A percentile compares a stretch with the other conserved stretches of the same genome.
Evolutionary conservation across 2,888 invertebrate species (phyloP).

Genomic region (Leptogaster cylindrica): DNA sequence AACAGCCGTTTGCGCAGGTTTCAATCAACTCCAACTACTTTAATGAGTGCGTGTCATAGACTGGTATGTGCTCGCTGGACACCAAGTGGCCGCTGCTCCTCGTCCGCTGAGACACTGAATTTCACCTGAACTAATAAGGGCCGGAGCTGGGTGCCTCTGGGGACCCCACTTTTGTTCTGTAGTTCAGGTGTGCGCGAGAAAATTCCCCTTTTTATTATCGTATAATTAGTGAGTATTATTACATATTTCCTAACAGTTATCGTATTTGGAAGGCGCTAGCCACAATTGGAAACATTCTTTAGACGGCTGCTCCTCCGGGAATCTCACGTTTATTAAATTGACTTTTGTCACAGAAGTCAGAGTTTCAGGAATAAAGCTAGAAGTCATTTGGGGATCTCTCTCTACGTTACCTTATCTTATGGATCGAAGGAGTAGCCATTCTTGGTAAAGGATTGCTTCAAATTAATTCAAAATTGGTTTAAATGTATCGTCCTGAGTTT

Average conservation of each 20-base stretch:
- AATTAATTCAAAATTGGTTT: neutral
- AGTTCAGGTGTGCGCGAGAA: neutral
- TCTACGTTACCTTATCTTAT: too few species aligned
- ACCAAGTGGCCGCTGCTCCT: neutral
- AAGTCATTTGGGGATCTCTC: too few species aligned
- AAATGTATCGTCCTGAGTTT: neutral
- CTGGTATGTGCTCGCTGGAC: neutral
- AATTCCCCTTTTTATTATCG: neutral
- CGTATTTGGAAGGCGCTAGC: slow-evolving; percentile 10
- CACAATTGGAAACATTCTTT: neutral
- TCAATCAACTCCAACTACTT: neutral
- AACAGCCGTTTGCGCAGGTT: neutral
- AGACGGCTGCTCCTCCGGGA: slow-evolving; percentile 3
- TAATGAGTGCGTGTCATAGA: neutral
- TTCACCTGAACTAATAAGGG: slow-evolving; percentile 33
- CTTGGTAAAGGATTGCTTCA: too few species aligned
- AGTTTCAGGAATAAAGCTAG: slow-evolving; percentile 22
- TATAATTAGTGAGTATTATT: slow-evolving; percentile 19
- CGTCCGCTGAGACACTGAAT: neutral
- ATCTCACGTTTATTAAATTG: neutral
- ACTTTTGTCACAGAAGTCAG: neutral
- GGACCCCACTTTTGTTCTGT: neutral
- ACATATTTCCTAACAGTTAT: slow-evolving; percentile 24
- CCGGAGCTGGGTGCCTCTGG: neutral
- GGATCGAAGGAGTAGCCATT: too few species aligned